Evolutionary conservation across 2,797 vertebrate species (phyloP).

Genomic region (Malacoctenus gilli): DNA sequence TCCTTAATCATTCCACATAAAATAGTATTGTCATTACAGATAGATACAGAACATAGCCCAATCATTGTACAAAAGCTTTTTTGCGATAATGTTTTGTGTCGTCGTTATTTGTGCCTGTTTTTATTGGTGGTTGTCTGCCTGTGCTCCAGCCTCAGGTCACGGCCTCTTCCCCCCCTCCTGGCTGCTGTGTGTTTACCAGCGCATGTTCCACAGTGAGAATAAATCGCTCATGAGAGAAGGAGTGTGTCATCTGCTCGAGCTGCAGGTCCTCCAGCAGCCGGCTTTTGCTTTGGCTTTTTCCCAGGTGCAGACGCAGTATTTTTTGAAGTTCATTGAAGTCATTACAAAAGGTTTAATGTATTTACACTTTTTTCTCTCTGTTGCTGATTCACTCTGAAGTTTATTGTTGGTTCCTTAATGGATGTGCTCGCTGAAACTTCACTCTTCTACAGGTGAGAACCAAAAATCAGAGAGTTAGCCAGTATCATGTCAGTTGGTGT

Average conservation of each 20-base stretch:
- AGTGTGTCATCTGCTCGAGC: conserved; percentile 88
- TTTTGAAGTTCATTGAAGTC: too few relatives aligned
- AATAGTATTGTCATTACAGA: too few relatives aligned
- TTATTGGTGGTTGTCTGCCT: conserved; percentile 3
- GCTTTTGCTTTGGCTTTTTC: conserved; percentile 82
- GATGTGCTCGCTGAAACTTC: conserved; percentile 91
- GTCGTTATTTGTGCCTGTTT: not conserved
- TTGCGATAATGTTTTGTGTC: not conserved
- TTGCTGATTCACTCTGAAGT: conserved; percentile 75
- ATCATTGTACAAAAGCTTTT: too few relatives aligned
- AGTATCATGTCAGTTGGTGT: too few relatives aligned
- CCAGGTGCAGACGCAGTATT: conserved; percentile 79
- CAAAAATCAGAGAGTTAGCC: not conserved
- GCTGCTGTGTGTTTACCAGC: conserved; percentile 92
- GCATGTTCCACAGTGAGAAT: conserved; percentile 97
- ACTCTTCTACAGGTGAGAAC: conserved; percentile 88
- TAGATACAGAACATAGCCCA: too few relatives aligned
- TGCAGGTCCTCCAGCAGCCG: conserved; percentile 80
- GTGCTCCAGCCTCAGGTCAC: conserved; percentile 57
- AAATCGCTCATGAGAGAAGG: conserved; percentile 91
- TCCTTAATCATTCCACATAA: too few relatives aligned
- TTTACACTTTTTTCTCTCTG: conserved; percentile 5
- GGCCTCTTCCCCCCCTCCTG: conserved; percentile 90
- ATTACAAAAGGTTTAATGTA: too few relatives aligned
- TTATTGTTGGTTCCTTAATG: conserved; percentile 90